These are phyloP conservation scores for Lampris incognitus DNA, from an alignment of 2,113 vertebrate species.

Conservation along the genomic window DNA sequence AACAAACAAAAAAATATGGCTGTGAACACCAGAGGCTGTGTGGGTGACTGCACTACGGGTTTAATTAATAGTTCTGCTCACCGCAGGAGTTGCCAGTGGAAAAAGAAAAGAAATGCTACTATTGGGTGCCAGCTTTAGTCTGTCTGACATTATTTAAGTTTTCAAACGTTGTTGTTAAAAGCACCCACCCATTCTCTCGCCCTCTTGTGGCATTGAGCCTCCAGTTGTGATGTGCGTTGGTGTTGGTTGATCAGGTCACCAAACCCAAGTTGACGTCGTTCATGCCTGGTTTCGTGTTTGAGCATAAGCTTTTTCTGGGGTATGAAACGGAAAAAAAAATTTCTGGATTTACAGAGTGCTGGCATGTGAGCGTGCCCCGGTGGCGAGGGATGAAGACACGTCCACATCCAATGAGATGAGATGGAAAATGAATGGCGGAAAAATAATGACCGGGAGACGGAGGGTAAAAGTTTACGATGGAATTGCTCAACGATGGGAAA, in stretches of 20 bases:
- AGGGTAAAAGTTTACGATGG: constrained; percentile 10
- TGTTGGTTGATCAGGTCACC: constrained; percentile 52
- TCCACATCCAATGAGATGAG: constrained; percentile 24
- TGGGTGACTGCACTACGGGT: background rate
- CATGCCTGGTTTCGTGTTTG: constrained; percentile 44
- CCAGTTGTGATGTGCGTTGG: constrained; percentile 39
- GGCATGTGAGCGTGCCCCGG: background rate
- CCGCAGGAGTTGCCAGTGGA: constrained; percentile 8
- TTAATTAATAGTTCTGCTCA: constrained; percentile 14
- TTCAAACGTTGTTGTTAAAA: constrained; percentile 38
- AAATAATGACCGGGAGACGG: background rate
- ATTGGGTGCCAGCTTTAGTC: constrained; percentile 21
- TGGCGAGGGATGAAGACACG: background rate
- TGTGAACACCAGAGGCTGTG: background rate
- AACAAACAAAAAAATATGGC: background rate
- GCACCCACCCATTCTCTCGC: background rate
- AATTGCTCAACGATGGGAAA: background rate
- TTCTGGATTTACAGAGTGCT: constrained; percentile 14
- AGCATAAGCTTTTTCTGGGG: constrained; percentile 55
- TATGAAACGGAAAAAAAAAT: constrained; percentile 26
- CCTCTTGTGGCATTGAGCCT: constrained; percentile 27
- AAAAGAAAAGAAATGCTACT: constrained; percentile 27
- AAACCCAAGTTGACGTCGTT: constrained; percentile 43
- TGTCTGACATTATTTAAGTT: constrained; percentile 36
- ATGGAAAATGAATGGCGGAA: constrained; percentile 20